Evolutionary conservation across 2,797 vertebrate species (phyloP).

Genomic region (Xiphorhynchus erythropygius): DNA sequence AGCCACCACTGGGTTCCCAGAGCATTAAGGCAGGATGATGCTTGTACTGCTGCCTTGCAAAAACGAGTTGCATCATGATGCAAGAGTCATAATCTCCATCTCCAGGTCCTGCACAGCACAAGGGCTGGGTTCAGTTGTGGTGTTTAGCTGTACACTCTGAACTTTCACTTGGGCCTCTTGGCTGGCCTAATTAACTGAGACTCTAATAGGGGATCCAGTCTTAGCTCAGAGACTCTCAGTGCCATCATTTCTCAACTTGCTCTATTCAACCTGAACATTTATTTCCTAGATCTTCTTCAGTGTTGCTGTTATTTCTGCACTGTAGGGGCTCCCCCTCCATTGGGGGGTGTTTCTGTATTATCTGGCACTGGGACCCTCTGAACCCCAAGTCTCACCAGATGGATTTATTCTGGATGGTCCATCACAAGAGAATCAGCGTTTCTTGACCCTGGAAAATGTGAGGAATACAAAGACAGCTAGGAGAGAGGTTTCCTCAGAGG

Average conservation of each 20-base stretch:
- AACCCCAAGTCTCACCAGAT: neutral
- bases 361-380: neutral
- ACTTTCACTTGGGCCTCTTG: neutral
- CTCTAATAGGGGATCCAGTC: neutral
- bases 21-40: conserved; percentile 38
- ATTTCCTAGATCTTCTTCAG: neutral
- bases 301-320: neutral
- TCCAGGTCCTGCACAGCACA: neutral
- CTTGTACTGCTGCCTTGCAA: conserved; percentile 49
- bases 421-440: neutral
- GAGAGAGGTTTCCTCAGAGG: neutral
- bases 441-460: neutral
- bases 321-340: neutral
- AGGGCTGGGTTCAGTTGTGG: neutral
- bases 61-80: neutral
- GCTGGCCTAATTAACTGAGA: neutral
- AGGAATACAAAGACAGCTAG: neutral
- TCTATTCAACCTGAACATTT: neutral
- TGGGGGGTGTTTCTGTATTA: neutral
- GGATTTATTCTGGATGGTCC: neutral
- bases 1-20: neutral
- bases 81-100: neutral
- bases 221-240: neutral
- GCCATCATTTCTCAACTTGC: neutral
- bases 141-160: neutral